A percentile compares a stretch with the other conserved stretches of the same genome.
Conservation (phyloP, 2,113 vertebrate genomes). For the Perca flavescens region DNA sequence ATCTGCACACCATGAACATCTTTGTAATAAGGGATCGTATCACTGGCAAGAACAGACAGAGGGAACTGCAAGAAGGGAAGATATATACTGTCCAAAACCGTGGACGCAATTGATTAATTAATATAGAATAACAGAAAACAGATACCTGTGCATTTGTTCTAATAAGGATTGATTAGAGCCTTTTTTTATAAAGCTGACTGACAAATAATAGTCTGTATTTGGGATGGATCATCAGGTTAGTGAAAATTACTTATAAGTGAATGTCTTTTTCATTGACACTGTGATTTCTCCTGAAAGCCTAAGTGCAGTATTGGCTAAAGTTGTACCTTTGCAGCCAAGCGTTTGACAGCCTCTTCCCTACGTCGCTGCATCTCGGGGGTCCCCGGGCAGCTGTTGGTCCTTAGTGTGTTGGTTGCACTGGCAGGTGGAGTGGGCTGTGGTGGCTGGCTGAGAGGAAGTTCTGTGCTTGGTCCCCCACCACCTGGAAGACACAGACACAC, state of each 20-base stretch:
- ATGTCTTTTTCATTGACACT: neutral
- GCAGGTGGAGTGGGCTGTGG: slow-evolving; percentile 81
- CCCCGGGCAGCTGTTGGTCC: slow-evolving; percentile 76
- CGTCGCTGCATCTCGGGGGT: slow-evolving; percentile 85
- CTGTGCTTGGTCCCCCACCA: slow-evolving; percentile 79
- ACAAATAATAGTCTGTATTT: neutral
- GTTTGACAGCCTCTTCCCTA: slow-evolving; percentile 88
- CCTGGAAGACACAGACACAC: slow-evolving; percentile 72
- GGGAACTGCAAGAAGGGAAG: neutral
- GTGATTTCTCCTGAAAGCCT: neutral
- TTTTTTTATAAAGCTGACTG: neutral
- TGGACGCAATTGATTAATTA: neutral
- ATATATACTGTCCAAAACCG: neutral
- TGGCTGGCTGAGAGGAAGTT: slow-evolving; percentile 90
- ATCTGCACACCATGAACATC: slow-evolving; percentile 6
- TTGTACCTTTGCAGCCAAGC: slow-evolving; percentile 92
- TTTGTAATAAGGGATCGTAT: slow-evolving; percentile 15
- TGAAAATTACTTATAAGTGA: neutral
- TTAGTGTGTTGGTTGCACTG: slow-evolving; percentile 77
- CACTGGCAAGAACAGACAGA: neutral
- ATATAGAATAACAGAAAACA: neutral
- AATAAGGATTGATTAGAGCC: neutral
- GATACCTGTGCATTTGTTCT: neutral
- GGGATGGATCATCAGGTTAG: neutral
- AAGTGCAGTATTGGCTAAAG: neutral